Percentiles rank a stretch among this genome's conserved stretches.
These are phyloP conservation scores for Dendropsophus ebraccatus DNA, from an alignment of 2,113 vertebrate species.

Conservation along the genomic window DNA sequence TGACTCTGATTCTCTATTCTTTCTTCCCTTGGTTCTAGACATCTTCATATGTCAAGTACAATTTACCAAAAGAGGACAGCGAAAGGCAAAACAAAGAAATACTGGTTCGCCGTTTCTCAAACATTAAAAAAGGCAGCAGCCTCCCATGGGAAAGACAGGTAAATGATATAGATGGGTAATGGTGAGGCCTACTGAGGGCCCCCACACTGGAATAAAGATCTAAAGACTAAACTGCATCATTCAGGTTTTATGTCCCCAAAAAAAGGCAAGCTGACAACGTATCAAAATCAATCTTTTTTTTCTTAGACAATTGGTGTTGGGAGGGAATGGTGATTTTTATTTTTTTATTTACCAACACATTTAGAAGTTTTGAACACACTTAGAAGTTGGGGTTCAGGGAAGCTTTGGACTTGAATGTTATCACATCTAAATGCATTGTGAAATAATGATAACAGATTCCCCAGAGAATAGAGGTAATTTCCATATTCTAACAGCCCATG, in stretches of 20 bases:
- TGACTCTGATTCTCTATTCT: background rate
- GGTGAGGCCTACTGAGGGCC: background rate
- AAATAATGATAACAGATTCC: too few relatives aligned
- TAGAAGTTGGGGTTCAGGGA: too few relatives aligned
- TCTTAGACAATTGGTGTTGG: background rate
- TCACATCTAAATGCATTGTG: too few relatives aligned
- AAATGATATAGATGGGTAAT: constrained; percentile 39
- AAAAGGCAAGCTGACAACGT: too few relatives aligned
- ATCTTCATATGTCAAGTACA: constrained; percentile 74
- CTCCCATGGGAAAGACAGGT: constrained; percentile 73
- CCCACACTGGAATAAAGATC: background rate
- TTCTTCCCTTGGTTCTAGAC: constrained; percentile 67
- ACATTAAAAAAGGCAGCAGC: constrained; percentile 72
- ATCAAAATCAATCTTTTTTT: background rate
- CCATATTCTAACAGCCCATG: too few relatives aligned
- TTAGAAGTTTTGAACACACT: too few relatives aligned
- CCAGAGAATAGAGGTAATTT: too few relatives aligned
- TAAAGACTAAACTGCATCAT: too few relatives aligned
- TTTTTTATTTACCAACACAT: too few relatives aligned
- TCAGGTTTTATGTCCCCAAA: background rate
- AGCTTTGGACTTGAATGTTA: too few relatives aligned
- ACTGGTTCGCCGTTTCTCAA: constrained; percentile 71
- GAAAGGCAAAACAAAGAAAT: constrained; percentile 78
- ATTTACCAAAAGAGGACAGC: constrained; percentile 64
- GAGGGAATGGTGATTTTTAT: background rate